A percentile compares a stretch with the other conserved stretches of the same genome.
Conservation (phyloP, 2,113 vertebrate genomes). For the Apaloderma vittatum region DNA sequence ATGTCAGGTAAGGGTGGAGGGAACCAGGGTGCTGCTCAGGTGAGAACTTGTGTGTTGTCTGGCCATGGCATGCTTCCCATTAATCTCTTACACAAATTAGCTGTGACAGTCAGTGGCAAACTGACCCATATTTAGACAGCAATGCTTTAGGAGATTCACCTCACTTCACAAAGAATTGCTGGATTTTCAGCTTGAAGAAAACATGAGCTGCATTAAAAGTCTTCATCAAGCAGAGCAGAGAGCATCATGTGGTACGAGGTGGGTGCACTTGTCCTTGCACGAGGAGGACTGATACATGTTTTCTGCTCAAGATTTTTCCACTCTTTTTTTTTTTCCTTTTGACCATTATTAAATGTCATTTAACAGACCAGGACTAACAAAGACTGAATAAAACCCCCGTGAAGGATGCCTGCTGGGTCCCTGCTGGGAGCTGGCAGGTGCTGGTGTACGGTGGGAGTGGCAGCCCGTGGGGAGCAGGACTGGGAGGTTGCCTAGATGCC, state of each 20-base stretch:
- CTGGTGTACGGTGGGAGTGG: rapidly evolving
- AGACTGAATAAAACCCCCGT: no score
- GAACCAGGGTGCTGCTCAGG: background rate
- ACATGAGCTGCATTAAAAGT: background rate
- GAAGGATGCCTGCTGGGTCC: background rate
- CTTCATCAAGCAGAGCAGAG: background rate
- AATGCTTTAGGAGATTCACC: background rate
- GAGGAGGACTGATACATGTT: background rate
- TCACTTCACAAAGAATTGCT: background rate
- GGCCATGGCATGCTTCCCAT: background rate
- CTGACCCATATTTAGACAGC: background rate
- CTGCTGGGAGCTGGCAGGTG: background rate
- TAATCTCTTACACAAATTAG: background rate
- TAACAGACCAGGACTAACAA: background rate
- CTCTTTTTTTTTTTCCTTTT: background rate
- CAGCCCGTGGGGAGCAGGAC: background rate
- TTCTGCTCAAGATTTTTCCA: background rate
- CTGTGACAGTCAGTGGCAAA: background rate
- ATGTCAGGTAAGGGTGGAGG: background rate
- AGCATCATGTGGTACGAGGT: rapidly evolving
- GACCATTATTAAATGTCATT: background rate
- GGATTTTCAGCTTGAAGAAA: background rate
- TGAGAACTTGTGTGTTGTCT: background rate
- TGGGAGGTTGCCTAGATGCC: background rate
- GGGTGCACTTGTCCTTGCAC: no score